Conservation (phyloP, 2,888 invertebrate genomes). For the Archips crataeganus region DNA sequence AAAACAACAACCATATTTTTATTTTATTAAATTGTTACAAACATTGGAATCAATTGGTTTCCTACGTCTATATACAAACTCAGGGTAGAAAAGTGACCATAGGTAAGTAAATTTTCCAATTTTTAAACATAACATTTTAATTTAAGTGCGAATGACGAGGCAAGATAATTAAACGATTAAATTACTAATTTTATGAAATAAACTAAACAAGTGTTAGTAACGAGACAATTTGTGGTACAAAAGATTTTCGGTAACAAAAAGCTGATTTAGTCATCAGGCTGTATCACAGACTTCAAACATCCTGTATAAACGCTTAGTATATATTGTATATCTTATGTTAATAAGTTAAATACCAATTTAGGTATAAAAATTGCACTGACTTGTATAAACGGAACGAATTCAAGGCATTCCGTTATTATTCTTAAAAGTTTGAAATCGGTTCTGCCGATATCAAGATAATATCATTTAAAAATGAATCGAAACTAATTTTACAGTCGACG, state of each 20-base stretch:
- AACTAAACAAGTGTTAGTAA: conserved; percentile 11
- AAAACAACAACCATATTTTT: conserved; percentile 34
- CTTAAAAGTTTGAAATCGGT: no score
- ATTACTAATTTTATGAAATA: not conserved
- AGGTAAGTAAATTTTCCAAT: not conserved
- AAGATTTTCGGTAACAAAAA: not conserved
- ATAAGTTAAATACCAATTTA: conserved; percentile 9
- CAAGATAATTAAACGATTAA: not conserved
- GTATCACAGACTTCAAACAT: conserved; percentile 28
- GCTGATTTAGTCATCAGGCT: not conserved
- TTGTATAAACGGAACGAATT: not conserved
- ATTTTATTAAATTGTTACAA: conserved; percentile 28
- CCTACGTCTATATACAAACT: conserved; percentile 22
- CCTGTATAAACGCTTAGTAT: conserved; percentile 22
- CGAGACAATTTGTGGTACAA: not conserved
- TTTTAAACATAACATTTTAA: not conserved
- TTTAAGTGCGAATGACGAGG: not conserved
- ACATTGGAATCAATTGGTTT: conserved; percentile 33
- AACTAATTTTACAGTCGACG: no score
- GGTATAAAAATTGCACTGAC: conserved; percentile 26
- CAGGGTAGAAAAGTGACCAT: not conserved
- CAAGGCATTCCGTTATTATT: not conserved
- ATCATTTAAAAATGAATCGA: no score
- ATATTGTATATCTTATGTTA: conserved; percentile 14
- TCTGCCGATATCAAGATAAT: no score